phyloP scores from a whole-genome alignment of 2,888 invertebrate genomes.

The Labia minor region DNA sequence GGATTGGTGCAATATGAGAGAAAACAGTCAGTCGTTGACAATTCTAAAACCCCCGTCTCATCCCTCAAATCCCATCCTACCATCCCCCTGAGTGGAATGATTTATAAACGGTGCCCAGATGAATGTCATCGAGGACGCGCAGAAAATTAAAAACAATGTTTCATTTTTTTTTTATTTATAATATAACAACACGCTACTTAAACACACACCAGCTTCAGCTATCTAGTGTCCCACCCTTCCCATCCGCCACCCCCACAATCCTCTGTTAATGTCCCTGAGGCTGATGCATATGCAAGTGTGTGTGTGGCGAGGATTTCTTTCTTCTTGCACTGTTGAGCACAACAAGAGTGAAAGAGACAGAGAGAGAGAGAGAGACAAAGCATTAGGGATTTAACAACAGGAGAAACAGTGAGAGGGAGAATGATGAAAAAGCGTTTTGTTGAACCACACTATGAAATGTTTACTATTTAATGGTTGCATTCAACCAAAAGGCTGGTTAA shows the following conservation, averaged over 20 bases:
- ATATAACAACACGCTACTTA: slow-evolving; percentile 13
- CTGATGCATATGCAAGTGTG: too few relatives aligned
- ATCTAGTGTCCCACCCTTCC: not conserved
- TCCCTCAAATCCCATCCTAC: not conserved
- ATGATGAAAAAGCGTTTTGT: not conserved
- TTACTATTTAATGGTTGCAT: slow-evolving; percentile 1
- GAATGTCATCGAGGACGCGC: slow-evolving; percentile 13
- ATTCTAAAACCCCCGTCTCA: not conserved
- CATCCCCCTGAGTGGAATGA: not conserved
- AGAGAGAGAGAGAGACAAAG: not conserved
- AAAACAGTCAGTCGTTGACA: not conserved
- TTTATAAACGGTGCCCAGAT: slow-evolving; percentile 7
- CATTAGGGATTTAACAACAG: not conserved
- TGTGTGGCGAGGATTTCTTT: not conserved
- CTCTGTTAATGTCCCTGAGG: not conserved
- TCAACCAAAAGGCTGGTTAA: not conserved
- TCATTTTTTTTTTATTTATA: not conserved
- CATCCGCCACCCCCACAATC: not conserved
- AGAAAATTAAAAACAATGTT: slow-evolving; percentile 5
- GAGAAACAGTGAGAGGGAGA: not conserved
- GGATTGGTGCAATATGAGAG: not conserved
- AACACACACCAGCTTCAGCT: not conserved
- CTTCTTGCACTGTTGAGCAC: not conserved
- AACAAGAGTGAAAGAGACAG: not conserved
- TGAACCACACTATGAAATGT: not conserved